A percentile compares a stretch with the other conserved stretches of the same genome.
These are phyloP conservation scores for Salvelinus alpinus DNA, from an alignment of 2,113 vertebrate species.

Conservation along the genomic window DNA sequence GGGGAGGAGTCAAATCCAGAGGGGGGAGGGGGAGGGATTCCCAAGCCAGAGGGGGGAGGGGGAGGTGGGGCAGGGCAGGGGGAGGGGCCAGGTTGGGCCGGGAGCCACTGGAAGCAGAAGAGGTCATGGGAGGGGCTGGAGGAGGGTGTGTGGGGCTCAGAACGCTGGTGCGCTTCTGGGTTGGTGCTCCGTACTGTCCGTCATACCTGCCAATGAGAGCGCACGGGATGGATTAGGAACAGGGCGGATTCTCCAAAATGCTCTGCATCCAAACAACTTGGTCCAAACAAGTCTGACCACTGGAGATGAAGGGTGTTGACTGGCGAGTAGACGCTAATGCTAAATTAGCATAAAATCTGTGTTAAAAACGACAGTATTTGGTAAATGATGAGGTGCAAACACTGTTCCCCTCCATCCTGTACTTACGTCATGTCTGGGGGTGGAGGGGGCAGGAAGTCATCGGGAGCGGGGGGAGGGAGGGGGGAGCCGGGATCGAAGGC, in stretches of 20 bases:
- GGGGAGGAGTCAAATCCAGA: constrained; percentile 55
- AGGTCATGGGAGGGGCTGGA: constrained; percentile 84
- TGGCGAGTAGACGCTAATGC: too few relatives aligned
- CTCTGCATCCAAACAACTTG: too few relatives aligned
- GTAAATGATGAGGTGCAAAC: neutral
- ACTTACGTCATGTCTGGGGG: constrained; percentile 89
- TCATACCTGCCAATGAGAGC: constrained; percentile 76
- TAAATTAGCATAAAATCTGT: neutral
- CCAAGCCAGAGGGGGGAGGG: constrained; percentile 78
- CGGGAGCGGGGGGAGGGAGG: constrained; percentile 75
- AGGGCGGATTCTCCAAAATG: neutral
- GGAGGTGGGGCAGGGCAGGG: constrained; percentile 84
- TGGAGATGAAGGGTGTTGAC: too few relatives aligned
- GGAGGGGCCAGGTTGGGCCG: constrained; percentile 84
- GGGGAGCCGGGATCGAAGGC: constrained; percentile 69
- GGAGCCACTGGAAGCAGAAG: constrained; percentile 68
- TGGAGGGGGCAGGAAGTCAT: constrained; percentile 91
- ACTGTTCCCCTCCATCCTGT: neutral
- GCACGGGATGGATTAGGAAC: neutral
- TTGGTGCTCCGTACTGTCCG: constrained; percentile 70
- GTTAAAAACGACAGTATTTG: neutral
- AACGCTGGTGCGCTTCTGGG: constrained; percentile 80
- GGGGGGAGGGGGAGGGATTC: constrained; percentile 69
- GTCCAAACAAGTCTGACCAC: too few relatives aligned
- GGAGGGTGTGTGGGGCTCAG: constrained; percentile 91